Evolutionary conservation across 2,113 vertebrate species (phyloP).

Genomic region (Malurus alboscapulatus): DNA sequence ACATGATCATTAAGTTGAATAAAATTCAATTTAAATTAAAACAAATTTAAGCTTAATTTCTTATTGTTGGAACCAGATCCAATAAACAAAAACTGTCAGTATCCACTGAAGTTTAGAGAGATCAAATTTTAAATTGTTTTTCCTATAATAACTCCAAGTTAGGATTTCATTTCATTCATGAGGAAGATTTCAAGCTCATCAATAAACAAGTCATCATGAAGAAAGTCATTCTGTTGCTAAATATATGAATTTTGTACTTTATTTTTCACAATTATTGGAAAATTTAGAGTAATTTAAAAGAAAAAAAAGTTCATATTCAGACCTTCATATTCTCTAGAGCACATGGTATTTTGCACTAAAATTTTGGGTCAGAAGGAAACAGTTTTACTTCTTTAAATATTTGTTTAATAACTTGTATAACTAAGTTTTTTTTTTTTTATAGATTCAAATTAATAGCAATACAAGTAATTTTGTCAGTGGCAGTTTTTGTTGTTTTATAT

Average conservation of each 20-base stretch:
- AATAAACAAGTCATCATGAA: not conserved
- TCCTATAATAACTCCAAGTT: not conserved
- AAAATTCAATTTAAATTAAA: not conserved
- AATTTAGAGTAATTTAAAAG: not conserved
- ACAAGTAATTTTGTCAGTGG: not conserved
- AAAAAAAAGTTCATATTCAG: not conserved
- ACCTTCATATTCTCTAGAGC: not conserved
- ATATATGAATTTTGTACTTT: not conserved
- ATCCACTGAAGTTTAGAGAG: not conserved
- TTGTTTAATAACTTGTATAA: not conserved
- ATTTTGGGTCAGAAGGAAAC: not conserved
- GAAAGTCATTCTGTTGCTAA: not conserved
- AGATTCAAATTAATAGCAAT: not conserved
- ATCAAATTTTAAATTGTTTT: not conserved
- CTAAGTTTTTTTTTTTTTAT: not conserved
- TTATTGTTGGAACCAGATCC: not conserved
- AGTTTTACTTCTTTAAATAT: not conserved
- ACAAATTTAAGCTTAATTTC: not conserved
- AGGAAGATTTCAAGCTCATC: not conserved
- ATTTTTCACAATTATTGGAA: not conserved
- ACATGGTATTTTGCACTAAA: not conserved
- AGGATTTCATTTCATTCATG: not conserved
- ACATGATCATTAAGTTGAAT: not conserved
- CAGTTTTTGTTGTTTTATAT: not conserved
- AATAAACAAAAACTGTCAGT: not conserved